These are phyloP conservation scores for Globicephala melas DNA, from an alignment of 2,113 vertebrate genomes.

Conservation along the genomic window DNA sequence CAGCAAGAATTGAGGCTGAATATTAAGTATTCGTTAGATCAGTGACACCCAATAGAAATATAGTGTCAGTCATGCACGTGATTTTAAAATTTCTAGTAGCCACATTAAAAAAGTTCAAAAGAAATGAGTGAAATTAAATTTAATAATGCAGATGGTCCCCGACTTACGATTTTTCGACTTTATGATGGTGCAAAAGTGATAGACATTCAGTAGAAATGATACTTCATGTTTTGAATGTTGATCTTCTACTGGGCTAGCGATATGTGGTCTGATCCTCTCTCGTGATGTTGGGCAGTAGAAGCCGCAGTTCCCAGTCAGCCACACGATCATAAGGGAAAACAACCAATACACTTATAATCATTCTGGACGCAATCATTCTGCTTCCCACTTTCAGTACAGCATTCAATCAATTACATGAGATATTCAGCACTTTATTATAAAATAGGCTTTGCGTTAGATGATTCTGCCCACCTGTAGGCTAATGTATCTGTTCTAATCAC, in stretches of 20 bases:
- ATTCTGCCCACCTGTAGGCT: neutral
- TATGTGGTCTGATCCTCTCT: neutral
- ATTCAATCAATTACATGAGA: neutral
- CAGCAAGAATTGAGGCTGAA: neutral
- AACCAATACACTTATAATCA: neutral
- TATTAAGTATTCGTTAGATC: neutral
- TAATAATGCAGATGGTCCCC: neutral
- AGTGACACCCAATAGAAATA: neutral
- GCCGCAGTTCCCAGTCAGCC: neutral
- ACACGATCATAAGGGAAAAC: neutral
- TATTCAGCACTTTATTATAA: neutral
- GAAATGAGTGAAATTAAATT: neutral
- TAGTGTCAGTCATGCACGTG: neutral
- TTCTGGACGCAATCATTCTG: neutral
- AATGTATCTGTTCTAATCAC: neutral
- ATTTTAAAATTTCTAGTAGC: neutral
- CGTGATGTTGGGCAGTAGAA: neutral
- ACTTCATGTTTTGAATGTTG: neutral
- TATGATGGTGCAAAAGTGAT: neutral
- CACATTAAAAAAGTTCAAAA: neutral
- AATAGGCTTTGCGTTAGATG: neutral
- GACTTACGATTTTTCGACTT: neutral
- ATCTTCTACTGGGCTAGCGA: neutral
- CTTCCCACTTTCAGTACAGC: neutral
- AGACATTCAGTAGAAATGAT: neutral